Base-by-base conservation (phyloP, 92 coral and sea anemone genomes). In the Ricordea florida region DNA sequence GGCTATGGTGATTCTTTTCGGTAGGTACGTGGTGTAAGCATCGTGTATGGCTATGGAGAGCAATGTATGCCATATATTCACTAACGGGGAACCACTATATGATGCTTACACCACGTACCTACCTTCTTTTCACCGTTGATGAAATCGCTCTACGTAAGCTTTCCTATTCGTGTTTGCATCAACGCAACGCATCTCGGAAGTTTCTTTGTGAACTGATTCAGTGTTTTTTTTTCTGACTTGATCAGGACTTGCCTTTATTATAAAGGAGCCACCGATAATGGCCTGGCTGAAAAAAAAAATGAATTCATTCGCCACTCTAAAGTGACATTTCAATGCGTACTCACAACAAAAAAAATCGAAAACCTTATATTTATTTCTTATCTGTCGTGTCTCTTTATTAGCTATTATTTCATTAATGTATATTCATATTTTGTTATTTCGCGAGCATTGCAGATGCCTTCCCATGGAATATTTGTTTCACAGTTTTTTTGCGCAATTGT, bases 341-440 rank as follows among this genome's bases (percentile, higher is more conserved):
- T 82, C 79, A 71, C 66, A 55, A n/a, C n/a, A n/a, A n/a, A 38
- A 57, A 40, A 57, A 57, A 36, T 41, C 63, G 93, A 76, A 85
- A 83, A 79, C 88, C 41, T 29, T 66, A 72, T 91, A 91, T 91
- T 91, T 91, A 91, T 91, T 86, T 75, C 79, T 83, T 80, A 66
- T 86, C 26, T 40, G 35, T 30, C 32, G 32, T 24, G 46, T 63
- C 42, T 70, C 77, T 70, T 53, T 13, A 70, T 70, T 41, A 63
- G 41, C 70, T 42, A 70, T 70, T 70, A 70, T 70, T 55, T 22
- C 65, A n/a, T 31, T n/a, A 70, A 52, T 53, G 52, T 70, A 53
- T 55, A 55, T 70, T 53, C 42, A 40, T 43, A 18, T 37, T 70
- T 34, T 46, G 24, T 52, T 17, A 38, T 55, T 53, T 35, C 62